phyloP scores from a whole-genome alignment of 2,888 invertebrate genomes.

The Drosophila birchii region DNA sequence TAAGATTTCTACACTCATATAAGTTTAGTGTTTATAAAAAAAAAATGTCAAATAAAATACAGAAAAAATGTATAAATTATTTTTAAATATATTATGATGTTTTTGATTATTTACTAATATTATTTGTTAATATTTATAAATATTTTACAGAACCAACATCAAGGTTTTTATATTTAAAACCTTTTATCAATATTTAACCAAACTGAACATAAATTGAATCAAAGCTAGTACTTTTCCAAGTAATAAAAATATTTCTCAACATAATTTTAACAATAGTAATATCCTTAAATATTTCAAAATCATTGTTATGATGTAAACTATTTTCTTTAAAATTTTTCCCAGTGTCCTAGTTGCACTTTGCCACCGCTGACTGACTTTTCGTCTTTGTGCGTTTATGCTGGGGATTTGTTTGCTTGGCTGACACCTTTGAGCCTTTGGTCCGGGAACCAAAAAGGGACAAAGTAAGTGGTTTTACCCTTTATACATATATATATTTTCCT shows the following conservation, averaged over 20 bases:
- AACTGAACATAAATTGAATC: neutral
- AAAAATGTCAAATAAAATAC: neutral
- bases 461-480: conserved; percentile 61
- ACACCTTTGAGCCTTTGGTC: conserved; percentile 64
- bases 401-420: conserved; percentile 71
- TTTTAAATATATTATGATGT: neutral
- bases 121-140: neutral
- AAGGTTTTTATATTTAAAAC: neutral
- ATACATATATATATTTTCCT: conserved; percentile 7
- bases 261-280: accelerated
- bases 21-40: neutral
- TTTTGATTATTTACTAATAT: neutral
- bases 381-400: conserved; percentile 46
- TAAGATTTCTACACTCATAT: neutral
- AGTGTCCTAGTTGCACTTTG: conserved; percentile 34
- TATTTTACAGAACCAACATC: neutral
- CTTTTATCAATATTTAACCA: neutral
- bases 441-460: conserved; percentile 54
- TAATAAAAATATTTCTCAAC: neutral
- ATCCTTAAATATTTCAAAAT: neutral
- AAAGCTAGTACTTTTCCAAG: neutral
- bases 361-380: conserved; percentile 53
- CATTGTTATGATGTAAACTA: too few relatives aligned
- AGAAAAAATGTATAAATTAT: neutral
- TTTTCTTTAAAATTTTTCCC: neutral